Percentiles rank a stretch among this genome's conserved stretches.
These are phyloP conservation scores for Ciconia stormi DNA, from an alignment of 2,113 vertebrate genomes.

Conservation along the genomic window DNA sequence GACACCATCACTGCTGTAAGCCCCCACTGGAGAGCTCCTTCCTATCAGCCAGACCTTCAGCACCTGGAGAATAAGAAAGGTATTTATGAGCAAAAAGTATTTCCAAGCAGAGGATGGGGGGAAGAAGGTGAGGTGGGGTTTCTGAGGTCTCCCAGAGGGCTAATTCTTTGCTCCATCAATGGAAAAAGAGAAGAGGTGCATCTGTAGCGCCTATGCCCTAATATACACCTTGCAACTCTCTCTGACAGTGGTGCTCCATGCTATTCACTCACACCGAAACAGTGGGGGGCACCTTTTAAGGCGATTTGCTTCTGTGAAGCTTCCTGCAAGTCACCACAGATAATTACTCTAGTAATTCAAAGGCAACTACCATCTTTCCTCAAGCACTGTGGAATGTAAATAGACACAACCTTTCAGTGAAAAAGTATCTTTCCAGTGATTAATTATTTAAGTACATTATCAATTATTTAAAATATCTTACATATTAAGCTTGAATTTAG, in stretches of 20 bases:
- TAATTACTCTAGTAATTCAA: slow-evolving; percentile 45
- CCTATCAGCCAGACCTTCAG: background rate
- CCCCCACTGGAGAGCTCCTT: background rate
- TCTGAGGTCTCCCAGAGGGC: background rate
- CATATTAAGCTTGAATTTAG: slow-evolving; percentile 30
- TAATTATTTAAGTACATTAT: slow-evolving; percentile 58
- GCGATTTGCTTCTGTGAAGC: background rate
- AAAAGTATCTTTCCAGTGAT: slow-evolving; percentile 31
- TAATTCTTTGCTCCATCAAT: background rate
- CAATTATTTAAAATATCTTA: slow-evolving; percentile 63
- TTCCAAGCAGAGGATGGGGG: background rate
- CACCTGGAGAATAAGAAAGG: background rate
- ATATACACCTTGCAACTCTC: background rate
- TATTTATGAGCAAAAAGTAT: background rate
- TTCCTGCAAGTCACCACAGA: background rate
- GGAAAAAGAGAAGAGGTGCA: background rate
- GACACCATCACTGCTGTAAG: background rate
- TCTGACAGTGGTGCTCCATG: background rate
- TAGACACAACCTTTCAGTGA: background rate
- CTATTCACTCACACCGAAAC: background rate
- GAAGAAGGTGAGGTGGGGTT: background rate
- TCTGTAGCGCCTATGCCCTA: background rate
- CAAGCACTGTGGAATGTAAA: slow-evolving; percentile 21
- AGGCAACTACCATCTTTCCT: slow-evolving; percentile 14
- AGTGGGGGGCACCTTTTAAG: background rate